phyloP scores from a whole-genome alignment of 2,797 vertebrate genomes.

The Synanceia verrucosa region DNA sequence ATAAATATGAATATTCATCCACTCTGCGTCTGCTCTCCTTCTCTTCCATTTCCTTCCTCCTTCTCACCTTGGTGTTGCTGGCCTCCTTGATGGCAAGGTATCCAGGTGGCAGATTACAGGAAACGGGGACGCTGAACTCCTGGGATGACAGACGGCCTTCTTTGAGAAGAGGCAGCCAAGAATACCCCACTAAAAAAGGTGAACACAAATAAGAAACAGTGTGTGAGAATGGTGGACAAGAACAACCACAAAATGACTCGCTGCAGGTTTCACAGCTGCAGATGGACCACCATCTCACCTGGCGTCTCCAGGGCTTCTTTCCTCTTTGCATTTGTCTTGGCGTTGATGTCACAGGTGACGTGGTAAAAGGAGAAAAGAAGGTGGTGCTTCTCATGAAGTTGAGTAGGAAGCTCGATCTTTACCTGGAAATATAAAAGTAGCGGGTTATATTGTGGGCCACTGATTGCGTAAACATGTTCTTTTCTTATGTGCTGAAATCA shows the following conservation, averaged over 20 bases:
- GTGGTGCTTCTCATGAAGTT: conserved; percentile 97
- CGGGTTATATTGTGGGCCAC: neutral
- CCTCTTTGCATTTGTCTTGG: conserved; percentile 96
- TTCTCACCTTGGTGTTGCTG: conserved; percentile 86
- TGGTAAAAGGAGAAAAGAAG: conserved; percentile 99
- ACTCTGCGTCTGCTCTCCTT: neutral
- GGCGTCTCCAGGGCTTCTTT: conserved; percentile 96
- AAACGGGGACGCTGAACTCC: conserved; percentile 90
- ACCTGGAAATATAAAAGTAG: conserved; percentile 79
- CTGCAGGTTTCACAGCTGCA: neutral
- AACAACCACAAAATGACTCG: neutral
- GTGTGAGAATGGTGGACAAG: neutral
- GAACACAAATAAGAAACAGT: neutral
- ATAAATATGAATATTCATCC: conserved; percentile 1
- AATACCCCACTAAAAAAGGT: conserved; percentile 88
- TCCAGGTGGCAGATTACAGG: conserved; percentile 88
- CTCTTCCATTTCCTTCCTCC: neutral
- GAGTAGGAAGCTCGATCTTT: conserved; percentile 97
- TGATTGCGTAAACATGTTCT: neutral
- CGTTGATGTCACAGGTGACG: conserved; percentile 97
- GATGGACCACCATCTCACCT: conserved; percentile 79
- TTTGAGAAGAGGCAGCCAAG: conserved; percentile 94
- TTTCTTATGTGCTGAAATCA: neutral
- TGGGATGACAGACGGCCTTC: conserved; percentile 91
- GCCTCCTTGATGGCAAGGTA: conserved; percentile 93